Base-by-base conservation (phyloP, 2,113 vertebrate species). In the Eulemur macaco region DNA sequence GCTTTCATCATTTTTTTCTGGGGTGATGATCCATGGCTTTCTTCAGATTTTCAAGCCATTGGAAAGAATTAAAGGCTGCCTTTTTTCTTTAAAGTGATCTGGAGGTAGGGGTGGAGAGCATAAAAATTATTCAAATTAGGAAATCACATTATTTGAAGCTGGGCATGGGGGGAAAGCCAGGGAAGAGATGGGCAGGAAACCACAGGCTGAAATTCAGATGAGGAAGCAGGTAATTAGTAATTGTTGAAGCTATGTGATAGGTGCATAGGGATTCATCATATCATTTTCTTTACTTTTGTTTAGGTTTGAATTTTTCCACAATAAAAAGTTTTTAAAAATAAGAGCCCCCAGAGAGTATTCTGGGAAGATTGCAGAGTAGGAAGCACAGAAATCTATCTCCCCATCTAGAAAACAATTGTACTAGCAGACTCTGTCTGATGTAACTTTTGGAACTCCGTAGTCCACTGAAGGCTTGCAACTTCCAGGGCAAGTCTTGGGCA, bases 21-120 rank as follows among this genome's bases (percentile, higher is more conserved):
- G 29, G 23, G 13, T 64, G 52, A 60, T 68, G 29, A 8, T 60
- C 20, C 7, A 4, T n/a, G 45, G 2, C 20, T 66, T 66, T 63
- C 74, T n/a, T 29, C 63, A 78, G 42, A 80, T 82, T 86, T 50
- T 91, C 66, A 91, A 66, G 17, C 21, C 50, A 82, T 29, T 68
- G 14, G 27, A 56, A 73, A 64, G 34, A 50, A 76, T 52, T 91
- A 76, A 89, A 60, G 34, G 37, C 6, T 91, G 21, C 14, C n/a
- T 9, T 42, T 2, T 6, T 0, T 58, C 1, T 81, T 45, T 29
- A 3, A 83, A 89, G 27, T 5, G 23, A 8, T 77, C 39, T 31
- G 2, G 5, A 18, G 23, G 10, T 7, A 39, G 20, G 63, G 1
- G 8, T 58, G 2, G 11, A 12, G 12, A 25, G 31, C 12, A 45